Evolutionary conservation across 2,797 vertebrate genomes (phyloP).

Genomic region (Lophotriccus pileatus): DNA sequence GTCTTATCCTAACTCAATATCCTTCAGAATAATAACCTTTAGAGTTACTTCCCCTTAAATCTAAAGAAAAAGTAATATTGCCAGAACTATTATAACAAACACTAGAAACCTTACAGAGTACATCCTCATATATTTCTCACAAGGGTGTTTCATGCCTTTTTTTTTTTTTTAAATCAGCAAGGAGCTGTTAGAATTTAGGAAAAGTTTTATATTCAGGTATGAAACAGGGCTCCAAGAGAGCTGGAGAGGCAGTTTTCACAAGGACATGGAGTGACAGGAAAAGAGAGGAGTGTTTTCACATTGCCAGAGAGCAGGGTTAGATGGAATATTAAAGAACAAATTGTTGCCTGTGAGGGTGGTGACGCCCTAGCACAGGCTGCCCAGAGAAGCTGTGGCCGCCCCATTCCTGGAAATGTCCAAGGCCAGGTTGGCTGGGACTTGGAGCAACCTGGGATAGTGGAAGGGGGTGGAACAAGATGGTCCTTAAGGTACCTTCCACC

Average conservation of each 20-base stretch:
- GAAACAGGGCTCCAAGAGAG: background rate
- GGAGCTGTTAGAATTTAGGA: background rate
- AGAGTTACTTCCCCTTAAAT: background rate
- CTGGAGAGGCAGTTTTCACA: background rate
- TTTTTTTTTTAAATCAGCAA: background rate
- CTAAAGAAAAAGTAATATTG: background rate
- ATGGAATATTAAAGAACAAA: background rate
- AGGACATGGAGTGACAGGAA: background rate
- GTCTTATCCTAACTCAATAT: background rate
- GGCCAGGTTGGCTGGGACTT: rapidly evolving
- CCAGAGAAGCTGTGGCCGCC: background rate
- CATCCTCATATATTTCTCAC: background rate
- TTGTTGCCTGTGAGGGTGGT: background rate
- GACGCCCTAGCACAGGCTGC: background rate
- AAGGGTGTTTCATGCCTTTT: background rate
- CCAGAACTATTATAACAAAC: background rate
- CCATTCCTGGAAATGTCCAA: background rate
- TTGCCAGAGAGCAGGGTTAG: background rate
- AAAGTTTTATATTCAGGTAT: background rate
- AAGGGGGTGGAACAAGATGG: rapidly evolving
- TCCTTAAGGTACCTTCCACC: background rate
- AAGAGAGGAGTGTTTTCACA: background rate
- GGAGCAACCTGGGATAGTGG: background rate
- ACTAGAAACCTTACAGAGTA: background rate
- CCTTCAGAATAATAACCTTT: background rate